These are phyloP conservation scores for Dufourea novaeangliae DNA, from an alignment of 1,140 invertebrate genomes.

Conservation along the genomic window DNA sequence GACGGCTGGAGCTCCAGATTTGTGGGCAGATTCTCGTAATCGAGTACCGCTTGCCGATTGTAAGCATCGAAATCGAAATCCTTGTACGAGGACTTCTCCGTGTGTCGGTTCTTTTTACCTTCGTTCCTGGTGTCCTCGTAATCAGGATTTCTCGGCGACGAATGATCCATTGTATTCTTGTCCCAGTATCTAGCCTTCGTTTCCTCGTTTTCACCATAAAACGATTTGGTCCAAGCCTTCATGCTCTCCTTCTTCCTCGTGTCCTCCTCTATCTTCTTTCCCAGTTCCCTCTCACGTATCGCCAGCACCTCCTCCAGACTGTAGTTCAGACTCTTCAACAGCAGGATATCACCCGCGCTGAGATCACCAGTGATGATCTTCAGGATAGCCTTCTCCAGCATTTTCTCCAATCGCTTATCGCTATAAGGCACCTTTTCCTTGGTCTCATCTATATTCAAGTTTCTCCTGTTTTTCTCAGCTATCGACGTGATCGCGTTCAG, in stretches of 20 bases:
- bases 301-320: slow-evolving; percentile 73
- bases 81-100: slow-evolving; percentile 39
- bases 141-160: slow-evolving; percentile 13
- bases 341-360: slow-evolving; percentile 70
- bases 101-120: slow-evolving; percentile 33
- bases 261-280: slow-evolving; percentile 66
- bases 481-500: slow-evolving; percentile 8
- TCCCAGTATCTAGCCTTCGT: slow-evolving; percentile 45
- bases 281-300: slow-evolving; percentile 75
- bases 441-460: slow-evolving; percentile 34
- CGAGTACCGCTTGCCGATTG: slow-evolving; percentile 75
- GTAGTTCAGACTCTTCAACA: slow-evolving; percentile 78
- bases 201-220: slow-evolving; percentile 23
- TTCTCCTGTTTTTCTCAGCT: slow-evolving; percentile 17
- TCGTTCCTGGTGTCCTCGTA: slow-evolving; percentile 24
- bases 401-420: slow-evolving; percentile 73
- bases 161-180: slow-evolving; percentile 37
- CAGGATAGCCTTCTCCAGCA: slow-evolving; percentile 77
- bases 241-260: slow-evolving; percentile 32
- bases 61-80: slow-evolving; percentile 72
- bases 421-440: slow-evolving; percentile 65
- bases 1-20: slow-evolving; percentile 45
- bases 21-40: slow-evolving; percentile 75
- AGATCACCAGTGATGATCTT: slow-evolving; percentile 78
- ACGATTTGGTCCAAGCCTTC: slow-evolving; percentile 34